Conservation (phyloP, 2,888 invertebrate species). For the Pseudococcus jackbeardsleyi region DNA sequence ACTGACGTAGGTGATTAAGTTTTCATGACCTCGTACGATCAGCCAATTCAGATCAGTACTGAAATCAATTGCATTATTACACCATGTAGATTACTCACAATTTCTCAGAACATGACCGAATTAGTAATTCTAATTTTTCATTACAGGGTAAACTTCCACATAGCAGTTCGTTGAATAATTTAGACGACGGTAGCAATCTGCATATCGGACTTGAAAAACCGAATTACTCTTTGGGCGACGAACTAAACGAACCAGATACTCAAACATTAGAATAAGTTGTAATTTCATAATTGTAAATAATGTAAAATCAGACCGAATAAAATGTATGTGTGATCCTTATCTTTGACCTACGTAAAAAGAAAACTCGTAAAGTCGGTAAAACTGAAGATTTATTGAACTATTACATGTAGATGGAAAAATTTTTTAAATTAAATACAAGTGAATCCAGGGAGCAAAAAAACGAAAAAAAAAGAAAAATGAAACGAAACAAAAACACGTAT, state of each 20-base stretch:
- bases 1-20: too few species aligned
- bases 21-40: too few species aligned
- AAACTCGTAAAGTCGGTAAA: constrained; percentile 33
- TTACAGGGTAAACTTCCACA: constrained; percentile 23
- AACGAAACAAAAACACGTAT: constrained; percentile 39
- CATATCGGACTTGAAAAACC: constrained; percentile 34
- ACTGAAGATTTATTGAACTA: constrained; percentile 59
- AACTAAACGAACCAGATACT: constrained; percentile 26
- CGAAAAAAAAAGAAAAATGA: constrained; percentile 3
- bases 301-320: not conserved
- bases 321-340: not conserved
- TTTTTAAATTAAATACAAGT: constrained; percentile 10
- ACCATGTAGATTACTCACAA: too few species aligned
- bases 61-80: too few species aligned
- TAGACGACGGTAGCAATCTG: not conserved
- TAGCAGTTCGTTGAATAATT: constrained; percentile 43
- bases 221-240: constrained; percentile 29
- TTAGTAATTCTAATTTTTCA: not conserved
- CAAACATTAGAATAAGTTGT: not conserved
- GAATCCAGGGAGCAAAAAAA: constrained; percentile 30
- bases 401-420: constrained; percentile 29
- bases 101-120: not conserved
- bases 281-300: not conserved
- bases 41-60: too few species aligned
- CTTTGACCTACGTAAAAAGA: not conserved